Conservation (phyloP, 2,113 vertebrate genomes). For the Myotis brandtii region DNA sequence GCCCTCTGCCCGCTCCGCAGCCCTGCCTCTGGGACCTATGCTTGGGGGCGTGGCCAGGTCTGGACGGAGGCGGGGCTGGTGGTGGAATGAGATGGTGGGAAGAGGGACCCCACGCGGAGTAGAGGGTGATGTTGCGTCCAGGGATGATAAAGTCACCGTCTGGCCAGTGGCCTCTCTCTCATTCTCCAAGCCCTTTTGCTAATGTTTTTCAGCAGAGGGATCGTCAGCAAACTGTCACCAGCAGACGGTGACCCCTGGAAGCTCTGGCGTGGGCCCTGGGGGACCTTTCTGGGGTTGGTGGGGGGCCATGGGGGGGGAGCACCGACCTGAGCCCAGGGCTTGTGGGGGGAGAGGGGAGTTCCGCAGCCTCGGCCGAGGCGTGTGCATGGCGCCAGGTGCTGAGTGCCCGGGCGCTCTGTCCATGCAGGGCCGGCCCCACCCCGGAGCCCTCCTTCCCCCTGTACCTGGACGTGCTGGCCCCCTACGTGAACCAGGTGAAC, state of each 20-base stretch:
- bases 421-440: not conserved
- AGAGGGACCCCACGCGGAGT: rapidly evolving
- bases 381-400: rapidly evolving
- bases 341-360: rapidly evolving
- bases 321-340: rapidly evolving
- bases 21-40: no score
- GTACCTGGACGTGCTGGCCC: constrained; percentile 79
- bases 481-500: constrained; percentile 87
- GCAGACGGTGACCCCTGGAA: not conserved
- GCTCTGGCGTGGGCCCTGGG: not conserved
- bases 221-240: no score
- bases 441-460: constrained; percentile 73
- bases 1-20: not conserved
- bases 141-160: no score
- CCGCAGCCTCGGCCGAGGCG: rapidly evolving
- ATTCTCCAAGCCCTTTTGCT: not conserved
- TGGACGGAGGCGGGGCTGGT: not conserved
- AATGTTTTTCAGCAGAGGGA: not conserved
- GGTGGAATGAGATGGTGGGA: rapidly evolving
- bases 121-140: rapidly evolving
- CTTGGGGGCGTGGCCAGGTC: not conserved
- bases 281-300: not conserved
- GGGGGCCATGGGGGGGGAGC: rapidly evolving
- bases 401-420: not conserved
- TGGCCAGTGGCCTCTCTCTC: rapidly evolving